Evolutionary conservation across 2,797 vertebrate genomes (phyloP).

Genomic region (Darevskia nairensis): DNA sequence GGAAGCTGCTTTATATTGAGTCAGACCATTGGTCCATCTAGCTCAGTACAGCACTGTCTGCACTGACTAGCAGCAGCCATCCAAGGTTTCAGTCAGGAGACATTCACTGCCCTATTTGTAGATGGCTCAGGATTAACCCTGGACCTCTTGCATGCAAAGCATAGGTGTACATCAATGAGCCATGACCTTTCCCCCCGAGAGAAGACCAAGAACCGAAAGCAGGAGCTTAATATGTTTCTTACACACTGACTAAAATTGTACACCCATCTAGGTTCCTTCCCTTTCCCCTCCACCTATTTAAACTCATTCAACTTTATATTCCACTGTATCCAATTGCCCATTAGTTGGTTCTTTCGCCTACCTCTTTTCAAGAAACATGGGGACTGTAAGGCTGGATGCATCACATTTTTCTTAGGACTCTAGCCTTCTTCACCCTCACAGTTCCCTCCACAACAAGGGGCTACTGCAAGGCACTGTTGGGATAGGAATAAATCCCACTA

Average conservation of each 20-base stretch:
- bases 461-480: not conserved
- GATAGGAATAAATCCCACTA: not conserved
- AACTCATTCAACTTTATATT: not conserved
- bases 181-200: not conserved
- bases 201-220: not conserved
- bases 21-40: no score
- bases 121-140: no score
- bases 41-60: no score
- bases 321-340: not conserved
- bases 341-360: not conserved
- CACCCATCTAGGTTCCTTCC: not conserved
- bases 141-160: no score
- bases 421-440: not conserved
- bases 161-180: no score
- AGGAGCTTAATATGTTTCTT: not conserved
- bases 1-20: no score
- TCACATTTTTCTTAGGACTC: not conserved
- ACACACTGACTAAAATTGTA: not conserved
- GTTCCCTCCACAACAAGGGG: not conserved
- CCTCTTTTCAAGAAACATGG: no score
- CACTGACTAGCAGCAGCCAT: no score
- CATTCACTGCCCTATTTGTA: no score
- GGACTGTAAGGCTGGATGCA: no score
- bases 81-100: no score
- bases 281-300: not conserved